These are phyloP conservation scores for Pomacea canaliculata DNA, from an alignment of 2,888 invertebrate species.

Conservation along the genomic window DNA sequence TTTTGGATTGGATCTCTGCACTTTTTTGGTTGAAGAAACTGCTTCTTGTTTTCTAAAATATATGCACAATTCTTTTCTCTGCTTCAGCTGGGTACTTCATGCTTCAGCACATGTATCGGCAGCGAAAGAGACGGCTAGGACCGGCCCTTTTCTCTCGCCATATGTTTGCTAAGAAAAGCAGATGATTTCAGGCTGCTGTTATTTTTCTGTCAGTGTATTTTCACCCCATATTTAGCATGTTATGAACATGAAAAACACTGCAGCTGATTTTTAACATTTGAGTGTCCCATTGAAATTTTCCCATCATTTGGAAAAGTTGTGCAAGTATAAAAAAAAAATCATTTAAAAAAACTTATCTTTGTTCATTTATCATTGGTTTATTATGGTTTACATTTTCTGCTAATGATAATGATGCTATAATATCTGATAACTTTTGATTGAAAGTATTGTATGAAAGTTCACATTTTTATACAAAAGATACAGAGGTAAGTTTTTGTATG, in stretches of 20 bases:
- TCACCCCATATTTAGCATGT: too few species aligned
- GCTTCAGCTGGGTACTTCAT: constrained; percentile 78
- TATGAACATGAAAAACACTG: too few species aligned
- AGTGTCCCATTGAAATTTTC: too few species aligned
- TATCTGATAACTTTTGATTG: too few species aligned
- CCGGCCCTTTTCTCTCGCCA: not conserved
- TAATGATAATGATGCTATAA: too few species aligned
- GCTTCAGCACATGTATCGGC: constrained; percentile 87
- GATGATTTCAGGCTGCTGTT: not conserved
- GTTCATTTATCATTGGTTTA: not conserved
- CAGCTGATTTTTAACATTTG: too few species aligned
- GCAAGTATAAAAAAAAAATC: not conserved
- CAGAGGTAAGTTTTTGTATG: too few species aligned
- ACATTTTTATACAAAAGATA: too few species aligned
- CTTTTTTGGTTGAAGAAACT: not conserved
- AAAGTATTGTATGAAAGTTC: too few species aligned
- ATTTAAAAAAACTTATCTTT: not conserved
- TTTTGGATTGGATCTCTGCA: not conserved
- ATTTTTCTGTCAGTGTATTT: too few species aligned
- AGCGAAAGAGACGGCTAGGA: constrained; percentile 73
- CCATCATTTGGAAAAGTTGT: too few species aligned
- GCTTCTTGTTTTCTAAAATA: not conserved
- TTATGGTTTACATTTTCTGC: not conserved
- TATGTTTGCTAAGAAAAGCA: constrained; percentile 6
- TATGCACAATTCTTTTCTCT: not conserved